phyloP scores from a whole-genome alignment of 2,113 vertebrate genomes.

The Corynorhinus townsendii region DNA sequence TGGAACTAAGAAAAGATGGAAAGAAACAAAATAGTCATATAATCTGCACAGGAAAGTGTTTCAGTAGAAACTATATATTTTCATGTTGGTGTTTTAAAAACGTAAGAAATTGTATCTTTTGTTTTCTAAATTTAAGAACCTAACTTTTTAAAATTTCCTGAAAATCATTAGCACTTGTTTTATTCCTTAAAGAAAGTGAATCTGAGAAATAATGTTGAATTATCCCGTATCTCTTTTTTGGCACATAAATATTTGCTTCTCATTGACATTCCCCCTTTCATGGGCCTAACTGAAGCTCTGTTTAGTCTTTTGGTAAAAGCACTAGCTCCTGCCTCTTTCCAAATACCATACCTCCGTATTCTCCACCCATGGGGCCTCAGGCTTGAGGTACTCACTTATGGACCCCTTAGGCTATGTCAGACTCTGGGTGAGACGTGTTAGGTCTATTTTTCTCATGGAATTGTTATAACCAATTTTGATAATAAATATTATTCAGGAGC shows the following conservation, averaged over 20 bases:
- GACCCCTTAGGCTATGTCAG: fast-evolving
- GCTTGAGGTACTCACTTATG: background rate
- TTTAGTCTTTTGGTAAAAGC: background rate
- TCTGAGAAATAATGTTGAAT: background rate
- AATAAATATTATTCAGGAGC: background rate
- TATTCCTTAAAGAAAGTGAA: background rate
- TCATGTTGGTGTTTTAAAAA: background rate
- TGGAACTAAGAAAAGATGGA: background rate
- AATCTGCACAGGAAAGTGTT: background rate
- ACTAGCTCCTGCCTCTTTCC: background rate
- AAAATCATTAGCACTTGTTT: background rate
- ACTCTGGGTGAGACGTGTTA: background rate
- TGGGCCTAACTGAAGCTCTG: background rate
- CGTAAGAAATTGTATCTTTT: background rate
- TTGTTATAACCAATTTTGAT: background rate
- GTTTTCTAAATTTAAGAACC: background rate
- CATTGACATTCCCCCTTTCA: background rate
- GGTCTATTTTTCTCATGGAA: background rate
- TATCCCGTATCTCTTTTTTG: background rate
- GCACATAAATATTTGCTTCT: background rate
- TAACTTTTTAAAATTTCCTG: background rate
- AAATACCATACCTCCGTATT: background rate
- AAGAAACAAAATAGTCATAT: background rate
- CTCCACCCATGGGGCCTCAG: too few species aligned
- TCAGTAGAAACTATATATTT: background rate